Conservation (phyloP, 2,113 vertebrate species). For the Bufo gargarizans region DNA sequence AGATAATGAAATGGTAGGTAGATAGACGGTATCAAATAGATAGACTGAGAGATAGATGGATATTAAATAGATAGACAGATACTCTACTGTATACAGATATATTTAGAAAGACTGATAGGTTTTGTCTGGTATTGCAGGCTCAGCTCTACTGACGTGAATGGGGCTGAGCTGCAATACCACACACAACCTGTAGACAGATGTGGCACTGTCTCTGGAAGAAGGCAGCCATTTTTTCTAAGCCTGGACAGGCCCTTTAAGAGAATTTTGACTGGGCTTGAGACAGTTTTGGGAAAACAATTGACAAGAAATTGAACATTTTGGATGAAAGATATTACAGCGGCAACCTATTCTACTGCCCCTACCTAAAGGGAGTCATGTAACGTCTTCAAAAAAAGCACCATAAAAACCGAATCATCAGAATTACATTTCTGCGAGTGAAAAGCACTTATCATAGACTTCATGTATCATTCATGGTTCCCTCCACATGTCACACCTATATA, state of each 20-base stretch:
- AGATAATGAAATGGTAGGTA: too few species aligned
- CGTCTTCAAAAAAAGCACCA: conserved; percentile 68
- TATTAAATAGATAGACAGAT: too few species aligned
- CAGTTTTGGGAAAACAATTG: conserved; percentile 66
- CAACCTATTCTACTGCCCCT: conserved; percentile 74
- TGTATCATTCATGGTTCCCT: conserved; percentile 23
- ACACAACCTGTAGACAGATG: neutral
- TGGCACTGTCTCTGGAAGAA: neutral
- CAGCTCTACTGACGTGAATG: neutral
- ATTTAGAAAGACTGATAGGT: too few species aligned
- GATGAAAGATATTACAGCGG: conserved; percentile 70
- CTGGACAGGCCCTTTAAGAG: conserved; percentile 42
- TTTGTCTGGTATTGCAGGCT: too few species aligned
- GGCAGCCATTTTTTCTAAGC: neutral
- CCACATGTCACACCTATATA: neutral
- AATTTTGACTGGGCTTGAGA: conserved; percentile 63
- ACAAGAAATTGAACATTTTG: conserved; percentile 75
- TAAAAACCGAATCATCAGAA: conserved; percentile 71
- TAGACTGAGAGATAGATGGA: too few species aligned
- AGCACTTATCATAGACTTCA: conserved; percentile 61
- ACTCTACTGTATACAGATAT: too few species aligned
- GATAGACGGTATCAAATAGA: too few species aligned
- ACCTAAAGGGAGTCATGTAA: conserved; percentile 75
- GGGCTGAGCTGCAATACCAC: neutral
- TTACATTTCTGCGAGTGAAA: conserved; percentile 61